Evolutionary conservation across 2,113 vertebrate species (phyloP), one percentile per base, ranked within the genome.

Genomic region (Campylomormyrus tamandua): DNA sequence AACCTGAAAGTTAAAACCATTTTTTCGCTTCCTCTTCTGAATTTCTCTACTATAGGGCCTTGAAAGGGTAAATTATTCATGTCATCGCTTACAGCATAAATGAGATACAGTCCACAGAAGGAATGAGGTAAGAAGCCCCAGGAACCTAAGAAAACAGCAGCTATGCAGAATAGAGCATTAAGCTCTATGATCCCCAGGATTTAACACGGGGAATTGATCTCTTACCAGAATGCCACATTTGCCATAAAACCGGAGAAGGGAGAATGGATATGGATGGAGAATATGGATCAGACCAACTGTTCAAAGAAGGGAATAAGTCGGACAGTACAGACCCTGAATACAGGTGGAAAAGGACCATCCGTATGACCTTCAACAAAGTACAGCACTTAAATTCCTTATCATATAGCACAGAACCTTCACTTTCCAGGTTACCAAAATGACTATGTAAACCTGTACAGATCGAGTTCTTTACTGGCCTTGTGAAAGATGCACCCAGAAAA

Each of bases 21-120:
- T 91, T 90, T 93, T 93, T 53, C 87, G 90, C 87, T 91, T 83
- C 91, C 83, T 92, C 90, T 89, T 93, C 62, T 52, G 88, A 90
- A 87, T 83, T 88, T 53, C 83, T 92, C 58, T 80, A 88, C 92
- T 91, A 91, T 27, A 17, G 85, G 84, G 87, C 90, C 86, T 77
- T 89, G 90, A 83, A 83, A 80, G 89, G 88, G 74, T 95, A 92
- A 95, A 94, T 95, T 94, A 95, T 95, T 94, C 91, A 94, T 93
- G 91, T 89, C 91, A 90, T 90, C 66, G 53, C 92, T 92, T 93
- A 93, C 90, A 91, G 91, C 89, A 91, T 92, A 92, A 93, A 92
- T 92, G 89, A 94, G 91, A 93, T 90, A 91, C 94, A 92, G 92
- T 92, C 89, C 91, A 90, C 89, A 66, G 66, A 90, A 88, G 48